Evolutionary conservation across 1,140 invertebrate species (phyloP).

Genomic region (Atta colombica): DNA sequence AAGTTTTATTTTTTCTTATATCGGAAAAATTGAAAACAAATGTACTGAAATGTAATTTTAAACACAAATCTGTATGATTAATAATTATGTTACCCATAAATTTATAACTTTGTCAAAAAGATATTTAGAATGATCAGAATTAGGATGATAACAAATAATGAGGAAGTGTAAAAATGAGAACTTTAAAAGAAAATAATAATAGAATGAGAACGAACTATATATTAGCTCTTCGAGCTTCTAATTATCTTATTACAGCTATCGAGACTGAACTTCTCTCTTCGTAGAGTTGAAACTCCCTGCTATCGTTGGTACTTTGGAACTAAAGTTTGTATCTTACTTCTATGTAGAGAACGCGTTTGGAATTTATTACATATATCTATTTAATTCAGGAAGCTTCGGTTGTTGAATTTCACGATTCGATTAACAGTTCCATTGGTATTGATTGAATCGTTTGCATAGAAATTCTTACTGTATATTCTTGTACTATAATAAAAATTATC

Average conservation of each 20-base stretch:
- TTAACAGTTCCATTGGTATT: neutral
- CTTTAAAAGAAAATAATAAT: constrained; percentile 24
- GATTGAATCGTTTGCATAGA: constrained; percentile 28
- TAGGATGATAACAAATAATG: neutral
- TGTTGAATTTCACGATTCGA: constrained; percentile 54
- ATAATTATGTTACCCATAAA: neutral
- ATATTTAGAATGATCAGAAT: neutral
- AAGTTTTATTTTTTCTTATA: neutral
- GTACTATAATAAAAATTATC: too few relatives aligned
- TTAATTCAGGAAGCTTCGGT: constrained; percentile 52
- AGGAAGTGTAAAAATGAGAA: constrained; percentile 20
- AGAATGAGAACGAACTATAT: constrained; percentile 19
- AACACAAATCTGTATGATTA: neutral
- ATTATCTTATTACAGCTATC: constrained; percentile 64
- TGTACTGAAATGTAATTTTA: constrained; percentile 5
- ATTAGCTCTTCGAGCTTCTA: constrained; percentile 48
- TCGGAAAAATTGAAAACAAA: neutral
- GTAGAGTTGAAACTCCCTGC: constrained; percentile 57
- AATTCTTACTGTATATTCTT: neutral
- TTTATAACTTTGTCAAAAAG: neutral
- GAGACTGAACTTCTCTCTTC: constrained; percentile 57
- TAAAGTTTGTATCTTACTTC: constrained; percentile 59
- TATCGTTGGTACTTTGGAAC: constrained; percentile 58
- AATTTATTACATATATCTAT: constrained; percentile 54
- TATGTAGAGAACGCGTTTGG: constrained; percentile 50